Evolutionary conservation across 2,888 invertebrate species (phyloP).

Genomic region (Seladonia tumulorum): DNA sequence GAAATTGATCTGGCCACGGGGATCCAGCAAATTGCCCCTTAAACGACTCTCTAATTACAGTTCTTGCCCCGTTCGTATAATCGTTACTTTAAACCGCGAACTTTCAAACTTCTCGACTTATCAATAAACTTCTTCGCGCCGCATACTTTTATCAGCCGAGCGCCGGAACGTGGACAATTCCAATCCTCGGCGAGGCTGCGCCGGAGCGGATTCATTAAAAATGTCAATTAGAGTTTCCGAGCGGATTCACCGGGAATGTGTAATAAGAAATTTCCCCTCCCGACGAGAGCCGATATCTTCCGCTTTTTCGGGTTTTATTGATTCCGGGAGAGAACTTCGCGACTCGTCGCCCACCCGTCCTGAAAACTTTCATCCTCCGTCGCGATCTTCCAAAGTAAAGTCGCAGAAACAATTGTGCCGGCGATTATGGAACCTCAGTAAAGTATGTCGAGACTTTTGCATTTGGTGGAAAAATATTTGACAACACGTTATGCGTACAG

Average conservation of each 20-base stretch:
- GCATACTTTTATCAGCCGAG: conserved; percentile 42
- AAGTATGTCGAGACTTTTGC: neutral
- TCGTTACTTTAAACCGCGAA: conserved; percentile 37
- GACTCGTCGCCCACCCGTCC: neutral
- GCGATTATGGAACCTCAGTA: neutral
- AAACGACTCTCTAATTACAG: conserved; percentile 55
- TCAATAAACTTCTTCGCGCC: conserved; percentile 52
- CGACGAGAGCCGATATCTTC: neutral
- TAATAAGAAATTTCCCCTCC: conserved; percentile 40
- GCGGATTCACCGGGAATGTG: conserved; percentile 47
- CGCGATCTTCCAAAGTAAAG: neutral
- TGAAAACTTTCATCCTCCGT: neutral
- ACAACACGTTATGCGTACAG: too few relatives aligned
- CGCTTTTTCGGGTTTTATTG: conserved; percentile 5
- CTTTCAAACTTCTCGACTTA: conserved; percentile 53
- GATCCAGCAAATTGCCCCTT: conserved; percentile 37
- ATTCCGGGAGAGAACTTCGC: neutral
- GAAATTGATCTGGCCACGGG: conserved; percentile 25
- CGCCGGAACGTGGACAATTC: conserved; percentile 50
- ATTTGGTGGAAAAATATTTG: too few relatives aligned
- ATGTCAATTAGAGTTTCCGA: conserved; percentile 51
- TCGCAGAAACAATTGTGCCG: neutral
- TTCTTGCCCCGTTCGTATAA: conserved; percentile 31
- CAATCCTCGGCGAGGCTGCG: neutral
- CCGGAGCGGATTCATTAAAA: conserved; percentile 47